Conservation (phyloP, 2,797 vertebrate genomes). For the Dipus sagitta region DNA sequence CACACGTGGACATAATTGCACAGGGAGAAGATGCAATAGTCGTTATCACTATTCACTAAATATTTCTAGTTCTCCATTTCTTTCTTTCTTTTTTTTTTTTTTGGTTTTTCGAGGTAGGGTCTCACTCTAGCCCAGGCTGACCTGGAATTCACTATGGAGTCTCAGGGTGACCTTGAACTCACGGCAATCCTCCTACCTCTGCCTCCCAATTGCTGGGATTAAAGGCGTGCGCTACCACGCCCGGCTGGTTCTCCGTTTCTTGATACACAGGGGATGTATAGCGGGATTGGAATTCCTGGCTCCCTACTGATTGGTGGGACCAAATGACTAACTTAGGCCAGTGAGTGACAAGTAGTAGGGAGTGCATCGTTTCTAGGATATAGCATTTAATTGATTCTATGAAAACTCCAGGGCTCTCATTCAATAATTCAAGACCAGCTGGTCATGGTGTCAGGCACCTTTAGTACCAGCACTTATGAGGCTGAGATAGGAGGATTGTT, state of each 20-base stretch:
- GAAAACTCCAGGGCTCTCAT: background rate
- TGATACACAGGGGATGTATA: background rate
- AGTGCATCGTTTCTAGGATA: background rate
- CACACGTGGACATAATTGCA: background rate
- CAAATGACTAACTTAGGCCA: slow-evolving; percentile 1
- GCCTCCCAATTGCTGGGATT: too few species aligned
- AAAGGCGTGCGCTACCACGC: too few species aligned
- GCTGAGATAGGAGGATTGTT: too few species aligned
- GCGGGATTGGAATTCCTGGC: background rate
- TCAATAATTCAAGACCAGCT: background rate
- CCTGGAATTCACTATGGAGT: too few species aligned
- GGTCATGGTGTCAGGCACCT: too few species aligned
- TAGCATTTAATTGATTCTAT: background rate
- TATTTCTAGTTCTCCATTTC: background rate
- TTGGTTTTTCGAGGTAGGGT: too few species aligned
- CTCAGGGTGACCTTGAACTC: too few species aligned
- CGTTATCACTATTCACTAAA: background rate
- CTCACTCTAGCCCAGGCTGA: too few species aligned
- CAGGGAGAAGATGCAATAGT: background rate
- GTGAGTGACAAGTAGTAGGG: background rate
- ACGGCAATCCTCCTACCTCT: too few species aligned
- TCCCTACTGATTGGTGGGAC: background rate
- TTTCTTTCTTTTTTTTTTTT: too few species aligned
- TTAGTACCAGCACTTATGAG: too few species aligned
- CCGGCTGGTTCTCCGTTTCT: background rate